These are phyloP conservation scores for Chascanopsetta lugubris DNA, from an alignment of 2,113 vertebrate genomes.

Conservation along the genomic window DNA sequence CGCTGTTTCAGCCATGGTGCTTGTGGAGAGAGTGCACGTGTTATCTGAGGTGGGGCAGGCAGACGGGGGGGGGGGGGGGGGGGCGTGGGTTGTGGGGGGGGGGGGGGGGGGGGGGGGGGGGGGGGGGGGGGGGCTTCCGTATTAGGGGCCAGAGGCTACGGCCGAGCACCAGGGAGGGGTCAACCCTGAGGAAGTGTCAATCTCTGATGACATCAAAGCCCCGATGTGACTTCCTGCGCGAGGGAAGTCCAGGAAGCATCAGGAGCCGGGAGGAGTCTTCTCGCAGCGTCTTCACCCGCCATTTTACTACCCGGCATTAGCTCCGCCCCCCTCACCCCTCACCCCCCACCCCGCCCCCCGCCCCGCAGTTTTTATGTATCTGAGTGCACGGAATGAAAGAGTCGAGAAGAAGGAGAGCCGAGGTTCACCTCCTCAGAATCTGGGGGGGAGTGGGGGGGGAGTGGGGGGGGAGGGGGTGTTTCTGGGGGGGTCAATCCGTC, in stretches of 20 bases:
- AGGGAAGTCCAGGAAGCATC: conserved; percentile 41
- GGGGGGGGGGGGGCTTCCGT: conserved; percentile 49
- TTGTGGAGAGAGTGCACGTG: conserved; percentile 41
- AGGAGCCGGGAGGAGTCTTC: conserved; percentile 47
- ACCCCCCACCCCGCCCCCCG: no score
- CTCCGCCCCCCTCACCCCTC: conserved; percentile 14
- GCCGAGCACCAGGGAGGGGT: conserved; percentile 51
- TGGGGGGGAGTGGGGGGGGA: conserved; percentile 4
- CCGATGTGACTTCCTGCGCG: conserved; percentile 60
- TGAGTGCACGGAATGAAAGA: conserved; percentile 33
- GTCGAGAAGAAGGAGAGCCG: no score
- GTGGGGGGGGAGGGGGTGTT: not conserved
- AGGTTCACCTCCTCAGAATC: no score
- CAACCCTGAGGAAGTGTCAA: conserved; percentile 61
- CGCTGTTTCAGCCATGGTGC: conserved; percentile 44
- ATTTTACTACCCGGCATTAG: conserved; percentile 61
- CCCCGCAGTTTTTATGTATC: conserved; percentile 32
- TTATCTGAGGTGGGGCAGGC: conserved; percentile 51
- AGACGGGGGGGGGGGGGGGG: conserved; percentile 36
- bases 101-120: conserved; percentile 24
- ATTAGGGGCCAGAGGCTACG: conserved; percentile 57
- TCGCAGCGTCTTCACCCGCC: conserved; percentile 55
- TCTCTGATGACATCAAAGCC: conserved; percentile 55
- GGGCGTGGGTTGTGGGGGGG: conserved; percentile 31
- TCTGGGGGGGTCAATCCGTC: conserved; percentile 43